Evolutionary conservation across 2,113 vertebrate genomes (phyloP).

Genomic region (Polypterus senegalus): DNA sequence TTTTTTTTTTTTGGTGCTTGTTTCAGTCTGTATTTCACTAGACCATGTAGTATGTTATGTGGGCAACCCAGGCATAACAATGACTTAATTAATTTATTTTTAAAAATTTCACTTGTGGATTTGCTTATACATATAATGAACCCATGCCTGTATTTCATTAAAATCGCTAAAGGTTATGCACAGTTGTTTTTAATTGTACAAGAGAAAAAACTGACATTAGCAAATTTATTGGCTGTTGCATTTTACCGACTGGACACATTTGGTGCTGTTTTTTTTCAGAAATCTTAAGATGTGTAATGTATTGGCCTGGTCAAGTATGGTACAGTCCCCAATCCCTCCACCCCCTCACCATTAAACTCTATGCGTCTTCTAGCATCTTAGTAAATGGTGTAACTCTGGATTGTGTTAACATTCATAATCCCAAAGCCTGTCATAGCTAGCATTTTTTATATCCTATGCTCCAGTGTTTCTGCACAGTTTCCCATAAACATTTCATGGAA

Average conservation of each 20-base stretch:
- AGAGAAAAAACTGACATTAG: background rate
- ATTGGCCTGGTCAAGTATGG: background rate
- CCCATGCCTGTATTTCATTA: too few relatives aligned
- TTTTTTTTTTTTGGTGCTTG: too few relatives aligned
- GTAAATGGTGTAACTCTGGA: background rate
- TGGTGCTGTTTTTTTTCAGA: background rate
- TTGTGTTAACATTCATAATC: background rate
- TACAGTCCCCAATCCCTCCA: background rate
- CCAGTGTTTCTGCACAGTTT: background rate
- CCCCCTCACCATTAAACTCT: background rate
- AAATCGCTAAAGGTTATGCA: too few relatives aligned
- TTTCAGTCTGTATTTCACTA: too few relatives aligned
- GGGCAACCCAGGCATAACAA: background rate
- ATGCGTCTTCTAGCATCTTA: too few relatives aligned
- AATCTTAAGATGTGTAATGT: background rate
- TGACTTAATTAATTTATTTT: background rate
- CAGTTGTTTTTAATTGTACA: background rate
- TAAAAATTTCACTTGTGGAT: background rate
- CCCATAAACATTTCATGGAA: slow-evolving; percentile 2
- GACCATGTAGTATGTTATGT: too few relatives aligned
- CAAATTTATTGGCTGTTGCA: background rate
- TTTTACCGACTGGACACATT: background rate
- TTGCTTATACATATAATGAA: background rate
- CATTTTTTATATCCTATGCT: background rate
- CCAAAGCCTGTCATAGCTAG: background rate